phyloP scores from a whole-genome alignment of 2,888 invertebrate species.

The Hermodice carunculata region DNA sequence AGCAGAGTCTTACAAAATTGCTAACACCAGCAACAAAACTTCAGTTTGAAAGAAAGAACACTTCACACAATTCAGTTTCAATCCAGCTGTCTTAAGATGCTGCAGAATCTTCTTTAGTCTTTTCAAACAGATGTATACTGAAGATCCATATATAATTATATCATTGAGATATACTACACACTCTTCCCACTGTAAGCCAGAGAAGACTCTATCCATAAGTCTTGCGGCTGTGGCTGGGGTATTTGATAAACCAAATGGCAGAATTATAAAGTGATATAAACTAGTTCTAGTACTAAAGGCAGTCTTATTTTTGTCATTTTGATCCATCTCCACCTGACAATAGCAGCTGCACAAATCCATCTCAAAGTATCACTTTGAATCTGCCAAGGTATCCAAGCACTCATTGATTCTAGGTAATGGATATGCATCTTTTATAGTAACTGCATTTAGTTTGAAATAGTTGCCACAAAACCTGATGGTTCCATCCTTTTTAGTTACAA shows the following conservation, averaged over 20 bases:
- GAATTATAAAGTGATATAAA: background rate
- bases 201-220: conserved; percentile 15
- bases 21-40: conserved; percentile 17
- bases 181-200: conserved; percentile 27
- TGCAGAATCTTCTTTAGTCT: too few species aligned
- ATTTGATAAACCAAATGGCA: conserved; percentile 14
- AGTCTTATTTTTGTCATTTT: background rate
- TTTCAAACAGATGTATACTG: conserved; percentile 24
- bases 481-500: conserved; percentile 16
- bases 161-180: conserved; percentile 42
- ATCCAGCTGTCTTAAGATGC: too few species aligned
- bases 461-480: background rate
- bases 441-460: background rate
- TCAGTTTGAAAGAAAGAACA: conserved; percentile 31
- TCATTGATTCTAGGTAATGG: background rate
- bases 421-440: conserved; percentile 1
- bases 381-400: background rate
- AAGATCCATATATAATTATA: conserved; percentile 35
- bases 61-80: conserved; percentile 45
- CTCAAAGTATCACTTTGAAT: background rate
- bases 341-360: background rate
- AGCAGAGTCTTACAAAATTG: conserved; percentile 9
- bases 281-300: background rate
- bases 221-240: conserved; percentile 6
- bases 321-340: background rate